These are phyloP conservation scores for Lasiurus borealis DNA, from an alignment of 2,113 vertebrate genomes.

Conservation along the genomic window DNA sequence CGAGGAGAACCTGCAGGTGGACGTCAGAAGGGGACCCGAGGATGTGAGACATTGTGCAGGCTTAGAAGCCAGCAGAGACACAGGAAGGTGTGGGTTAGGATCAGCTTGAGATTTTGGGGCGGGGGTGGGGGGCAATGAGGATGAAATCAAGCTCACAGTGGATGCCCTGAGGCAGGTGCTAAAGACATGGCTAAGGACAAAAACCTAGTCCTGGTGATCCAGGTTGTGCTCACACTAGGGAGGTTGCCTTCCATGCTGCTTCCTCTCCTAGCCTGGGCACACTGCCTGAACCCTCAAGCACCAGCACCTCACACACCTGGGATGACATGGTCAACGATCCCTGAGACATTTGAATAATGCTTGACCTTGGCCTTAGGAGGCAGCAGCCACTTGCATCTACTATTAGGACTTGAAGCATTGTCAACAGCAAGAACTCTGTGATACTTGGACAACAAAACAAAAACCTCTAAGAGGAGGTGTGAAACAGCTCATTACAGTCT, in stretches of 20 bases:
- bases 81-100: accelerated
- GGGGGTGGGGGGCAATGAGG: no score
- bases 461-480: not conserved
- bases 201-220: accelerated
- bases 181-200: not conserved
- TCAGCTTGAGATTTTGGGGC: accelerated
- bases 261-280: accelerated
- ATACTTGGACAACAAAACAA: not conserved
- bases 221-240: accelerated
- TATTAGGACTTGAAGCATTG: not conserved
- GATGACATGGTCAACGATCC: accelerated
- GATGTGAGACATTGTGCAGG: accelerated
- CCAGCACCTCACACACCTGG: accelerated
- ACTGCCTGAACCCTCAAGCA: accelerated
- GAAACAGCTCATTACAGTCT: not conserved
- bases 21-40: not conserved
- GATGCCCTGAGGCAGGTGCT: not conserved
- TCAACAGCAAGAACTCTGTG: not conserved
- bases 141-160: accelerated
- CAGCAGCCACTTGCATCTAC: no score
- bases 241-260: accelerated
- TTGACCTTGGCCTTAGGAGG: not conserved
- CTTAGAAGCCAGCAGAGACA: not conserved
- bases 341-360: not conserved
- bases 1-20: not conserved